Evolutionary conservation across 2,113 vertebrate species (phyloP).

Genomic region (Callipepla californica): DNA sequence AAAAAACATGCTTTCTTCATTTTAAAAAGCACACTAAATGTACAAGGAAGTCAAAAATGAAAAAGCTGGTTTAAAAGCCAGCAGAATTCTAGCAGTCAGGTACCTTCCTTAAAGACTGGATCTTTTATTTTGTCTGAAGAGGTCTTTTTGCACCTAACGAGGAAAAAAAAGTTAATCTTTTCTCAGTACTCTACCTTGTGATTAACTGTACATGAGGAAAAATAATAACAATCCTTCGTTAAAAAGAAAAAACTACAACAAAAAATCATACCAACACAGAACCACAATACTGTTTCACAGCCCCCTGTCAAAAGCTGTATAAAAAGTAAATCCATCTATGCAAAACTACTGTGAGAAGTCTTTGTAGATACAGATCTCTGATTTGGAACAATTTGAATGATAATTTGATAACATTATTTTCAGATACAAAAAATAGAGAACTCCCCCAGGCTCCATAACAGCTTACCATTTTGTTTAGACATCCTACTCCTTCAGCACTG

Average conservation of each 20-base stretch:
- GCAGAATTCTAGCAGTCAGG: not conserved
- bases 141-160: not conserved
- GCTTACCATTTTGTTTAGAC: slow-evolving; percentile 56
- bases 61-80: not conserved
- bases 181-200: not conserved
- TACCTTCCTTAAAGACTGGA: not conserved
- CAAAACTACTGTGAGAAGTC: not conserved
- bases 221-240: too few relatives aligned
- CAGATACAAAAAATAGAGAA: slow-evolving; percentile 39
- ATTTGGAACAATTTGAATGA: slow-evolving; percentile 3
- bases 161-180: not conserved
- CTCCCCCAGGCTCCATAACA: slow-evolving; percentile 34
- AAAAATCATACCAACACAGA: too few relatives aligned
- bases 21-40: not conserved
- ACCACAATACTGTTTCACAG: not conserved
- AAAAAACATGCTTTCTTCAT: not conserved
- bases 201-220: not conserved
- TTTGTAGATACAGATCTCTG: slow-evolving; percentile 24
- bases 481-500: not conserved
- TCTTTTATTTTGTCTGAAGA: not conserved
- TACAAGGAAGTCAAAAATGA: not conserved
- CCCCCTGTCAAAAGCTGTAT: not conserved
- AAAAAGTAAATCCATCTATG: not conserved
- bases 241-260: not conserved
- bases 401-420: slow-evolving; percentile 61